These are phyloP conservation scores for Oligia fasciuncula DNA, from an alignment of 2,888 invertebrate species.

Conservation along the genomic window DNA sequence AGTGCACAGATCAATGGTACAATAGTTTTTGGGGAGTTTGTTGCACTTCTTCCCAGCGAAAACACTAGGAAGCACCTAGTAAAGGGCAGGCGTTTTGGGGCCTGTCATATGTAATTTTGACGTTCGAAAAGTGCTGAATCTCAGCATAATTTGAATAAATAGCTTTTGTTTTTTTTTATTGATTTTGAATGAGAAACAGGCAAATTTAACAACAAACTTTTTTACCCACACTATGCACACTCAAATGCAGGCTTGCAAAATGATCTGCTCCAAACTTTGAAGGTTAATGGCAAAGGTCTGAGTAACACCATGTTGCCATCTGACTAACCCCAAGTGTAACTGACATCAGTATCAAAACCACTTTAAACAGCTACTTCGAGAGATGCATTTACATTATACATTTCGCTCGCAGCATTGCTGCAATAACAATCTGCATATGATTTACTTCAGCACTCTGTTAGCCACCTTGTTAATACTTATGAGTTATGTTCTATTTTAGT, in stretches of 20 bases:
- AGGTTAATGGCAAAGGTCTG: neutral
- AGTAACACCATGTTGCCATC: neutral
- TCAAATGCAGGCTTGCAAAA: neutral
- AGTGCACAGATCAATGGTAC: neutral
- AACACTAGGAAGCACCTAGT: neutral
- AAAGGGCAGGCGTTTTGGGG: neutral
- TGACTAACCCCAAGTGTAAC: neutral
- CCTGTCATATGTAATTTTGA: neutral
- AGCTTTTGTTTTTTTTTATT: neutral
- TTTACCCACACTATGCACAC: neutral
- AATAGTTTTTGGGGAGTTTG: no score
- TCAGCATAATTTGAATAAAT: neutral
- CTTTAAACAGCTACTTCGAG: constrained; percentile 14
- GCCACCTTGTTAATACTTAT: constrained; percentile 13
- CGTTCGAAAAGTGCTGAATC: no score
- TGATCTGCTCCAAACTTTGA: neutral
- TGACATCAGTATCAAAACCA: constrained; percentile 21
- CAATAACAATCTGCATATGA: constrained; percentile 36
- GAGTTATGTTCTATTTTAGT: constrained; percentile 29
- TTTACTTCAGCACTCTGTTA: constrained; percentile 22
- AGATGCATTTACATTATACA: constrained; percentile 16
- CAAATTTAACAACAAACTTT: neutral
- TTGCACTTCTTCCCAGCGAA: no score
- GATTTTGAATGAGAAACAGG: neutral
- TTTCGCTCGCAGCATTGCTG: constrained; percentile 20